phyloP scores from a whole-genome alignment of 2,888 invertebrate genomes.

The Tiphia femorata region DNA sequence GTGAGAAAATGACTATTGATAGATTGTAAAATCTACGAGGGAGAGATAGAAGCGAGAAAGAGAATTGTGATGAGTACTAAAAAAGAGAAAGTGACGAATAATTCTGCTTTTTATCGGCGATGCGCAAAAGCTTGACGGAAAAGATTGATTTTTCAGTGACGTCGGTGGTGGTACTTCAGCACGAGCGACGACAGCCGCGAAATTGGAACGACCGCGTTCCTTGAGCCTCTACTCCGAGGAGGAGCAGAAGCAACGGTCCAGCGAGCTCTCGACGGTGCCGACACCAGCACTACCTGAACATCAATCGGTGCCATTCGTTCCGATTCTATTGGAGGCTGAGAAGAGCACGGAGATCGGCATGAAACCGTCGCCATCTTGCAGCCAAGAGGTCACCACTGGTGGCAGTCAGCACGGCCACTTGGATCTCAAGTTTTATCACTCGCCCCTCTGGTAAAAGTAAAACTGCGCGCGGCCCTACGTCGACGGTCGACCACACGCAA shows the following conservation, averaged over 20 bases:
- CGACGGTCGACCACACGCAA: not conserved
- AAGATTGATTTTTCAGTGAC: conserved; percentile 53
- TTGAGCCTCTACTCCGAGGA: conserved; percentile 61
- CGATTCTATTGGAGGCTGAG: conserved; percentile 38
- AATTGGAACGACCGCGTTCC: conserved; percentile 60
- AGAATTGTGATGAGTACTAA: too few relatives aligned
- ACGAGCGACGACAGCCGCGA: conserved; percentile 35
- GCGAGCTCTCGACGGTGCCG: conserved; percentile 51
- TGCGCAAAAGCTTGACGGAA: too few relatives aligned
- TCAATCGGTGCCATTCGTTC: conserved; percentile 41
- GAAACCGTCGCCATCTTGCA: conserved; percentile 55
- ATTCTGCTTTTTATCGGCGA: too few relatives aligned
- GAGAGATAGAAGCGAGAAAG: too few relatives aligned
- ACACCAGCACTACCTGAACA: conserved; percentile 48
- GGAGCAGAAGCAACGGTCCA: conserved; percentile 53
- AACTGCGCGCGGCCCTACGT: not conserved
- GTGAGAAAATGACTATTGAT: too few relatives aligned
- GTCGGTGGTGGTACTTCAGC: conserved; percentile 8
- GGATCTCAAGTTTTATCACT: conserved; percentile 84
- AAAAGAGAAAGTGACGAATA: too few relatives aligned
- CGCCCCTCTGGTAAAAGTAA: conserved; percentile 77
- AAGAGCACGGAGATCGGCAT: conserved; percentile 36
- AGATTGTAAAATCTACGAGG: too few relatives aligned
- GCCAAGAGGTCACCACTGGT: conserved; percentile 57
- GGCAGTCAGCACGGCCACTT: conserved; percentile 73